Base-by-base conservation (phyloP, 2,888 invertebrate species). In the Phoenoteleia sp. region DNA sequence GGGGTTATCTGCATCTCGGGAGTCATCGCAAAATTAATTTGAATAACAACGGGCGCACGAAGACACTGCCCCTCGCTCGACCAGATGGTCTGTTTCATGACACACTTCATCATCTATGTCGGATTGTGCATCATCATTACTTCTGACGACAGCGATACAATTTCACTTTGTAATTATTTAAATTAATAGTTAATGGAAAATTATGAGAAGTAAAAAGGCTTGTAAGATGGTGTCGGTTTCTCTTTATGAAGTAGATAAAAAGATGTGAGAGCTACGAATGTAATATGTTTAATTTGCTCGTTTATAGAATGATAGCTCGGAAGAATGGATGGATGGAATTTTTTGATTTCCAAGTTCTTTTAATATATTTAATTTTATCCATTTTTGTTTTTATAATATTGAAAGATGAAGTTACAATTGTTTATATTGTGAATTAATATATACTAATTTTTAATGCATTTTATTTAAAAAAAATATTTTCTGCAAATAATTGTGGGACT, bases 11-110 rank as follows among this genome's bases (percentile, higher is more conserved):
- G 29, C 29, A 54, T 29, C 29, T 54, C 9, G 3, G 54, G 54
- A 54, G 54, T 54, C 29, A 54, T 54, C 54, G 29, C 17, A 15
- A 29, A 54, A 54, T 54, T 54, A 33, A 56, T 29, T 56, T 56
- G 29, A 56, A 56, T 56, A 56, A 56, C 56, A 56, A 52, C 52
- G n/a, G 52, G 52, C 25, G 2, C 52, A 6, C 13, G 15, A 25
- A 25, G 52, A 52, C 52, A 42, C 17, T n/a, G 2, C 5, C 42
- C 42, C 42, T 42, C 17, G 9, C 17, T 42, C 42, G 17, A 17
- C 17, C 42, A 42, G 17, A 42, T 42, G 42, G 42, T 42, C 42
- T 17, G 42, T 42, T 17, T 17, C 15, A 42, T 47, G 47, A 47
- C 19, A 47, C 47, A 47, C 47, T 19, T 47, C 47, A 47, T 47